Base-by-base conservation (phyloP, 2,888 invertebrate genomes). In the Rhingia rostrata region DNA sequence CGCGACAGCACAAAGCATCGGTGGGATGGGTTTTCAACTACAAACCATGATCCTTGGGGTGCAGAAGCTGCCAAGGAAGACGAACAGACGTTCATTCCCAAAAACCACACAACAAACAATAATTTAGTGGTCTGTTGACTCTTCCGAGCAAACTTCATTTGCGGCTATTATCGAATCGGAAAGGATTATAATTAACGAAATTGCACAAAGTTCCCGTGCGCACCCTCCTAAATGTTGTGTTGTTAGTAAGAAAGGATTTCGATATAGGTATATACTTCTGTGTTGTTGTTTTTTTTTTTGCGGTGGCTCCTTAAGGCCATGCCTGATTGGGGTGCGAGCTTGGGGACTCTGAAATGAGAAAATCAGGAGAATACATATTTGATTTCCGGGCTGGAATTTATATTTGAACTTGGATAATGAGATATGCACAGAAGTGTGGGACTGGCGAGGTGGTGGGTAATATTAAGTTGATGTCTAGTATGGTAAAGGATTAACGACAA, bases 151-250 rank as follows among this genome's bases (percentile, higher is more conserved):
- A 87, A 87, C 86, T 87, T 87, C 86, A 87, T 87, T 87, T 87
- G 86, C 85, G 86, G 83, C 86, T 83, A 89, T 89, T 89, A 90
- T 90, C 91, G 89, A 90, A 90, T 89, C 89, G 90, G 89, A 89
- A 91, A 90, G 91, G 90, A 90, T 90, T 90, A 90, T 89, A 90
- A 90, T 91, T 90, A 90, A 89, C 89, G 88, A 88, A 88, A 90
- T 89, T 89, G 88, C 88, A 90, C 58, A 81, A 87, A 87, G 86
- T 86, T 86, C 80, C 79, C 54, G 69, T 64, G 22, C 70, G 67
- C 79, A 70, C 82, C 72, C 60, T 6, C 30, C 12, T 10, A 37
- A 51, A 35, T 14, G 12, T 33, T 32, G 58, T 60, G 33, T 54
- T 39, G 53, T 61, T 54, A 49, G 47, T 66, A 49, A 58, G 60